Base-by-base conservation (phyloP, 2,113 vertebrate species). In the Puffinus mauretanicus region DNA sequence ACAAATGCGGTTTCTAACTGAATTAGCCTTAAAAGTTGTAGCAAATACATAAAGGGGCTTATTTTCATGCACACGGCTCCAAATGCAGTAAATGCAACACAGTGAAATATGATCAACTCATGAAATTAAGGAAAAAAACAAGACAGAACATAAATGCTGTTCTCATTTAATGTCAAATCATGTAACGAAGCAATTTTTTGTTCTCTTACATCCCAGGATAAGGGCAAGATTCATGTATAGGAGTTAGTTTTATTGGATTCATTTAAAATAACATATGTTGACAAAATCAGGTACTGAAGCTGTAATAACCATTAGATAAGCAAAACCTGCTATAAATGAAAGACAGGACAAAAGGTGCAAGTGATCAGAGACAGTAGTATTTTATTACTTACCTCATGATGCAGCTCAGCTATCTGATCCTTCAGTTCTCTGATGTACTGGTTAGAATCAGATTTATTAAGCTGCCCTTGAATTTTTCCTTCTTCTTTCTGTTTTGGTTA, bases 391-490 rank as follows among this genome's bases (percentile, higher is more conserved):
- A 99, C 99, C 99, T 99, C 99, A 72, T 99, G 98, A 96, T 99
- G 98, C 47, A 99, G 98, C 96, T 99, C 99, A 51, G 97, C 97
- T 97, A 99, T 99, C 98, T 99, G 99, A 97, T 99, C 99, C 98
- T 99, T 99, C 96, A 99, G 98, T 95, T 99, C 99, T 69, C 98
- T 98, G 96, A 99, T 99, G 96, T 99, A 99, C 98, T 99, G 99
- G 97, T 98, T 99, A 61, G 99, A 99, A 98, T 99, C 99, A 11
- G 99, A 99, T 98, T 98, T 99, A 98, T 99, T 99, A 92, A 99
- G 99, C 84, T 99, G 99, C n/a, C 99, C 99, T 96, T 99, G 98
- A 96, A 99, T 98, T 97, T 99, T 99, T 70, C 99, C 99, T 98
- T 99, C 99, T 99, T 99, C 99, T 98, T 99, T 99, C 99, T 99